Evolutionary conservation across 2,888 invertebrate genomes (phyloP), one percentile per base, ranked within the genome.

Genomic region (Ernsta delagoae): DNA sequence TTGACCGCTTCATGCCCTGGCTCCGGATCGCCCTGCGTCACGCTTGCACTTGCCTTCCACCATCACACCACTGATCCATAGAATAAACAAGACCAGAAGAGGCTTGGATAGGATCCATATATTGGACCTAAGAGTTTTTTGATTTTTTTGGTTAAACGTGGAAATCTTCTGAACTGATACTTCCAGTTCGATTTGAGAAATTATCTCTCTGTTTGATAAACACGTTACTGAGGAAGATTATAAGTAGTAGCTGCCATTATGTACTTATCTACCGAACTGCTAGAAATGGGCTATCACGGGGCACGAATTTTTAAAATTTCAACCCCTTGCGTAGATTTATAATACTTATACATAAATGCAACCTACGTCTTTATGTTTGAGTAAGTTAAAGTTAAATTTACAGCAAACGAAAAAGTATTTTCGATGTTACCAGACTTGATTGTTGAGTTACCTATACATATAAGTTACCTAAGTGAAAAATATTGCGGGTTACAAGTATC

Each of bases 1-100:
- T 93, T 0, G 87, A 86, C 61, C 80, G 80, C n/a, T 91, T 92
- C 74, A 76, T 92, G 72, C 89, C 92, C 0, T 93, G 92, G 91
- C 85, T 93, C 1, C 83, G 86, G 61, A 79, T 88, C 5, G 92
- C 89, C 0, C 79, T 92, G 11, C 86, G 93, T 1, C 89, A 92
- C 69, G 90, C 92, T 4, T 93, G 92, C 73, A 85, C 82, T 2
- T 93, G 93, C 74, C 79, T 82, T 50, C 88, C 91, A 7, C 92
- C 92, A 4, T 4, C 78, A 45, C 5, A 45, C n/a, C 64, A 4
- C 43, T 43, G 3, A 43, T 43, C 39, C 1, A 16, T 16, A 39
- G 39, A 39, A 39, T 24, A 16, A 16, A 24, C 9, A 48, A 41
- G 45, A 8, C 24, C 48, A 36, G 34, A 61, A 61, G 71, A 75